A percentile compares a stretch with the other conserved stretches of the same genome.
Conservation (phyloP, 2,113 vertebrate species). For the Hepsetus odoe region DNA sequence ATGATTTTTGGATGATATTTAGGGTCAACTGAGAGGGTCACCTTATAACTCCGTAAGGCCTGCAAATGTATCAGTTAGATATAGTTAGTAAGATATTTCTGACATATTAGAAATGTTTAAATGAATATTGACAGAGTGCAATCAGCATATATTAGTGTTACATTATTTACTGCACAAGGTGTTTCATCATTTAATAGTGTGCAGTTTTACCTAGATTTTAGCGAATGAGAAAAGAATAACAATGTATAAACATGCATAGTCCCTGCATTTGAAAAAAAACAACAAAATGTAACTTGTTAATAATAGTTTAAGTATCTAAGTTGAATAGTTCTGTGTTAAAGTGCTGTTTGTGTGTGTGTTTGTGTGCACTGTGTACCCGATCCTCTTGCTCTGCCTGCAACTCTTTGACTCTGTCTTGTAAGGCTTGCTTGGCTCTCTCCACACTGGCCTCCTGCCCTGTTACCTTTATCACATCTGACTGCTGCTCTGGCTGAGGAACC, state of each 20-base stretch:
- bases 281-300: too few relatives aligned
- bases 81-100: too few relatives aligned
- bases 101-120: too few relatives aligned
- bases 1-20: constrained; percentile 85
- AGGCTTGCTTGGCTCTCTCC: constrained; percentile 75
- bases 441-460: constrained; percentile 76
- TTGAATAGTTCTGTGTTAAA: neutral
- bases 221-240: too few relatives aligned
- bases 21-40: constrained; percentile 77
- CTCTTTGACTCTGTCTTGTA: constrained; percentile 75
- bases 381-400: constrained; percentile 82
- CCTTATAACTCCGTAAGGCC: constrained; percentile 81
- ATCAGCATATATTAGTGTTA: too few relatives aligned
- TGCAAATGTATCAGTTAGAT: constrained; percentile 48
- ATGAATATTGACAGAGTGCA: too few relatives aligned
- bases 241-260: too few relatives aligned
- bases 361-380: constrained; percentile 64
- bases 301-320: too few relatives aligned
- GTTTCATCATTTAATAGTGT: too few relatives aligned
- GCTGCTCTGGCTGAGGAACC: constrained; percentile 76
- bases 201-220: too few relatives aligned
- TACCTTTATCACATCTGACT: constrained; percentile 79
- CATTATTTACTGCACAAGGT: too few relatives aligned
- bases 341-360: neutral
- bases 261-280: too few relatives aligned